Evolutionary conservation across 1,140 invertebrate species (phyloP).

Genomic region (Bombus waltoni): DNA sequence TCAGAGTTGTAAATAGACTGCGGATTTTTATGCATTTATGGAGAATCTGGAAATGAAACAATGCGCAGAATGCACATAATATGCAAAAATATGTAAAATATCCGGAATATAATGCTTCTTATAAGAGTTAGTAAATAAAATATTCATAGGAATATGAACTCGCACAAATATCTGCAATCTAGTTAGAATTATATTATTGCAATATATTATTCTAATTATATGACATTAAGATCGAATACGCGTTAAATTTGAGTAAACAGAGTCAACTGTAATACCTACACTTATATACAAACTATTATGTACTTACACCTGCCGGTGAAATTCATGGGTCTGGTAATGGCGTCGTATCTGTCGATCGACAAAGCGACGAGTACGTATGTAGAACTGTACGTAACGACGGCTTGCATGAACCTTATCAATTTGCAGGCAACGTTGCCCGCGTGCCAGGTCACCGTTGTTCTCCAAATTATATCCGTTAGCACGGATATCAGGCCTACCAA

Average conservation of each 20-base stretch:
- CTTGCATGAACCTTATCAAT: conserved; percentile 91
- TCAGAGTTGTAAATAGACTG: neutral
- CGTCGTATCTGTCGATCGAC: conserved; percentile 97
- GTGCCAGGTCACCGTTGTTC: conserved; percentile 92
- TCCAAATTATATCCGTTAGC: conserved; percentile 94
- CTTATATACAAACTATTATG: neutral
- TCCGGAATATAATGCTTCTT: too few relatives aligned
- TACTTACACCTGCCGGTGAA: conserved; percentile 96
- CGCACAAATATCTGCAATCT: too few relatives aligned
- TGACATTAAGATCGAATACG: too few relatives aligned
- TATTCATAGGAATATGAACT: too few relatives aligned
- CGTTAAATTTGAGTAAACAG: neutral
- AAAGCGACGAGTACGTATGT: conserved; percentile 97
- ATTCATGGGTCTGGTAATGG: conserved; percentile 97
- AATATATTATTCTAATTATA: too few relatives aligned
- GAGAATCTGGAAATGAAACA: neutral
- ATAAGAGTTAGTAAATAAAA: too few relatives aligned
- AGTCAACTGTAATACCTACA: neutral
- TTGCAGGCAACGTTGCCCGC: conserved; percentile 95
- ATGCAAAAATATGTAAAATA: neutral
- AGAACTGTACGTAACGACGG: conserved; percentile 95
- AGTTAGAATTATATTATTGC: too few relatives aligned
- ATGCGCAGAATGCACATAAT: neutral
- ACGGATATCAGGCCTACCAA: conserved; percentile 93
- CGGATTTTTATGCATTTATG: too few relatives aligned